Evolutionary conservation across 2,888 invertebrate species (phyloP).

Genomic region (Bruchidius siliquastri): DNA sequence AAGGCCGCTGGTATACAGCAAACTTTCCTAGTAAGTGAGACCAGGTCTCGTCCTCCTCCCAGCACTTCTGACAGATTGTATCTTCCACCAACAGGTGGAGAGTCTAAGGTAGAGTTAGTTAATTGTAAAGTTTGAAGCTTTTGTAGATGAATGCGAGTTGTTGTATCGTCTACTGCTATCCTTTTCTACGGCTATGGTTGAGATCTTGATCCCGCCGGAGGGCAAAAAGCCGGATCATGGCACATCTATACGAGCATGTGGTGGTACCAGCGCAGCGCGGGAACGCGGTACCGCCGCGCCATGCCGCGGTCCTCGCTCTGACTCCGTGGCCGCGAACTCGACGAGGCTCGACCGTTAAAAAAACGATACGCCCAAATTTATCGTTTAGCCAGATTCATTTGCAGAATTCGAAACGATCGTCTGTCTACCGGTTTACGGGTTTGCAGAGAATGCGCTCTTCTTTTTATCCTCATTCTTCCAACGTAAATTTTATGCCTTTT

Average conservation of each 20-base stretch:
- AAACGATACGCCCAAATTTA: background rate
- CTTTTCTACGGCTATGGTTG: background rate
- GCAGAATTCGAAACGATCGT: background rate
- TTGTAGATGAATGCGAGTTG: too few relatives aligned
- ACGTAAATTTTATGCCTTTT: background rate
- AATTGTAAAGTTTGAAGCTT: too few relatives aligned
- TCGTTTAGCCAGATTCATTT: background rate
- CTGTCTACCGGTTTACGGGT: background rate
- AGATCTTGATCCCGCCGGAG: background rate
- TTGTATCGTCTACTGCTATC: too few relatives aligned
- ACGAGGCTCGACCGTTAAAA: background rate
- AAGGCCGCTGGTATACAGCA: too few relatives aligned
- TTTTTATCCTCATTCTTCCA: background rate
- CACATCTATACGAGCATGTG: background rate
- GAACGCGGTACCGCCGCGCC: background rate
- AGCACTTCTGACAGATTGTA: too few relatives aligned
- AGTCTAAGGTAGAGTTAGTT: too few relatives aligned
- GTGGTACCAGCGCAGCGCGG: background rate
- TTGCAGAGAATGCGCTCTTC: background rate
- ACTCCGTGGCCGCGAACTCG: background rate
- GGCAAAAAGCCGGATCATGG: background rate
- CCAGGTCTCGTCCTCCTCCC: too few relatives aligned
- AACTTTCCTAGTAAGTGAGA: too few relatives aligned
- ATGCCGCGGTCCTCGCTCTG: background rate
- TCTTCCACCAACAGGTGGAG: too few relatives aligned